Evolutionary conservation across 2,113 vertebrate species (phyloP).

Genomic region (Silurus meridionalis): DNA sequence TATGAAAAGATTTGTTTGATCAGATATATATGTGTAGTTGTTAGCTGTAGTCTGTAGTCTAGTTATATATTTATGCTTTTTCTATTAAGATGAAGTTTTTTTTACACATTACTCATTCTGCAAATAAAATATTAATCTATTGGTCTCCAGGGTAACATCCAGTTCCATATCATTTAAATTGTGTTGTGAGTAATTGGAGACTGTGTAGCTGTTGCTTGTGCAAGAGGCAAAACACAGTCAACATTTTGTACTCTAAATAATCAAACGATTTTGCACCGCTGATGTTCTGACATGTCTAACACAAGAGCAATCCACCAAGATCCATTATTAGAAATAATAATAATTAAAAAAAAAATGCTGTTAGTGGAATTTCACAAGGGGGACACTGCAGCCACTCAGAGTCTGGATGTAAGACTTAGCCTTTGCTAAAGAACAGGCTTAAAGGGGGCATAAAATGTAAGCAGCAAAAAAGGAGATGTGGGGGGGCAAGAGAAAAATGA

Average conservation of each 20-base stretch:
- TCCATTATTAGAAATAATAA: slow-evolving; percentile 68
- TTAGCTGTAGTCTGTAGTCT: not conserved
- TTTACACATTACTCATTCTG: slow-evolving; percentile 28
- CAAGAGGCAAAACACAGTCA: slow-evolving; percentile 33
- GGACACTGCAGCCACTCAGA: slow-evolving; percentile 11
- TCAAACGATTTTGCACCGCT: slow-evolving; percentile 4
- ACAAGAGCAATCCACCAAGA: slow-evolving; percentile 21
- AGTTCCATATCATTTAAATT: slow-evolving; percentile 33
- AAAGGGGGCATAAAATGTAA: slow-evolving; percentile 55
- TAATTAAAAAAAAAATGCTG: slow-evolving; percentile 79
- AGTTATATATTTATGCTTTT: not conserved
- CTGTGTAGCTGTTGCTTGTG: slow-evolving; percentile 17
- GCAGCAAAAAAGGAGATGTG: slow-evolving; percentile 5
- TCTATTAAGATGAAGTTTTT: slow-evolving; percentile 18
- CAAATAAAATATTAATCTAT: slow-evolving; percentile 44
- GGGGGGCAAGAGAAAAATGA: slow-evolving; percentile 86
- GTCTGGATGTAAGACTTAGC: slow-evolving; percentile 13
- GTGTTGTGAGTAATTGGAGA: slow-evolving; percentile 42
- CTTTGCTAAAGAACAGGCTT: slow-evolving; percentile 72
- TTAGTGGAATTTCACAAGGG: slow-evolving; percentile 22
- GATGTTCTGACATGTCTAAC: slow-evolving; percentile 36
- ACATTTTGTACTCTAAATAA: slow-evolving; percentile 24
- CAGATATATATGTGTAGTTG: not conserved
- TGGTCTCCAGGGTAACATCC: slow-evolving; percentile 39
- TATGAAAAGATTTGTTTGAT: not conserved